phyloP scores from a whole-genome alignment of 2,113 vertebrate species.

The Sialia sialis region DNA sequence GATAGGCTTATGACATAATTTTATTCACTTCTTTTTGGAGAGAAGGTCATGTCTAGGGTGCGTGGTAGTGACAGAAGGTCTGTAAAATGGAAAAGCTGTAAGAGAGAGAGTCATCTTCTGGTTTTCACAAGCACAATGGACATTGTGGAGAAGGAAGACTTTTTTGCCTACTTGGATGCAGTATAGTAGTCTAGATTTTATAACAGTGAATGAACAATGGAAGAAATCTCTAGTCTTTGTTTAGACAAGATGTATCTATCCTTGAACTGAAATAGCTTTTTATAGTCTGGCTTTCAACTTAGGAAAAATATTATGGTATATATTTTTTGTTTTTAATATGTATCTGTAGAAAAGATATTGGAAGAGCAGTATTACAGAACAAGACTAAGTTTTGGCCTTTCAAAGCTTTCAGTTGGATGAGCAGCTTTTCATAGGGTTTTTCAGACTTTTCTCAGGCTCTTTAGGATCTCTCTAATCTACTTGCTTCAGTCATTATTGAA shows the following conservation, averaged over 20 bases:
- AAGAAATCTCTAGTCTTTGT: background rate
- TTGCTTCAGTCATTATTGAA: background rate
- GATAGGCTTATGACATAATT: slow-evolving; percentile 26
- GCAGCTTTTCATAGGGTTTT: background rate
- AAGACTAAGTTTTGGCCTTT: background rate
- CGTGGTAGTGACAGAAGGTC: background rate
- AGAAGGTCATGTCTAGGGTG: background rate
- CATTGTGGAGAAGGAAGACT: background rate
- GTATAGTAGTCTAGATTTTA: background rate
- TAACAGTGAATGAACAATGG: background rate
- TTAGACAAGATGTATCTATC: background rate
- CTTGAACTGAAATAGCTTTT: background rate
- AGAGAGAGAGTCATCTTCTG: background rate
- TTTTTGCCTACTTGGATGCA: background rate
- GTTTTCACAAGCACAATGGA: background rate
- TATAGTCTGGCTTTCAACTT: background rate
- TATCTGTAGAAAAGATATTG: background rate
- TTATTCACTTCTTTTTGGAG: background rate
- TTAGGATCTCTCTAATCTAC: background rate
- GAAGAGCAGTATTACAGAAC: background rate
- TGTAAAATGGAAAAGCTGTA: slow-evolving; percentile 8
- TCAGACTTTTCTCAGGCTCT: background rate
- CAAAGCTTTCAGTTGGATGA: background rate
- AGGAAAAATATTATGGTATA: background rate
- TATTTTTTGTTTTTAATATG: background rate